Evolutionary conservation across 2,888 invertebrate species (phyloP), one percentile per base, ranked within the genome.

Genomic region (Apodemia zela): DNA sequence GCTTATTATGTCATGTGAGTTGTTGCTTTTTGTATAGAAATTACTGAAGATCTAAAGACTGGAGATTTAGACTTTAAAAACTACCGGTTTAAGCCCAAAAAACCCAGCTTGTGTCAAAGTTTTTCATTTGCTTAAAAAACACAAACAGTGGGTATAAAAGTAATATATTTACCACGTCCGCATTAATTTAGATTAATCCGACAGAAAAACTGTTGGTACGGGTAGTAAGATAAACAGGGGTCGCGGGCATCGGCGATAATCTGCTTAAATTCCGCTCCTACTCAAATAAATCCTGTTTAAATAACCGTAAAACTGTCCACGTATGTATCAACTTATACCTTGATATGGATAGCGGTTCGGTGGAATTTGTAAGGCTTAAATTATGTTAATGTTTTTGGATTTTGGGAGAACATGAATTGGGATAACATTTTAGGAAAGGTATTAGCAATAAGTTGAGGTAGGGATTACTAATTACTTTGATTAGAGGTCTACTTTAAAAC

Each of bases 261-360:
- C 85, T 79, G 77, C 80, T 83, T 84, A 79, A 79, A 82, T 76
- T 79, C 79, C 76, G 70, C 71, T 75, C 75, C 77, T 76, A 73
- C 78, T 79, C 78, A 82, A 82, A 83, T 85, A 82, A 84, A 86
- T 84, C 81, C 80, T 77, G 77, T 81, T 84, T 80, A 82, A 82
- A 84, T 81, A 81, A 76, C 81, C 81, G 79, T 82, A 78, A 81
- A 83, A 82, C 81, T 82, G 81, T 80, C 77, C 78, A 76, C 79
- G 77, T 80, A 62, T 62, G 54, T 29, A 29, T 33, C 25, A 54
- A 38, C 33, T 62, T 62, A 57, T 57, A 57, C 57, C 15, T 57
- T 57, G 57, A 25, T 57, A 57, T 57, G 57, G 57, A 57, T 57
- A 25, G 29, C 25, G 29, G 57, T 57, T 5, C 29, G 15, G 57